phyloP scores from a whole-genome alignment of 1,140 invertebrate genomes.

The Drosophila sturtevanti region DNA sequence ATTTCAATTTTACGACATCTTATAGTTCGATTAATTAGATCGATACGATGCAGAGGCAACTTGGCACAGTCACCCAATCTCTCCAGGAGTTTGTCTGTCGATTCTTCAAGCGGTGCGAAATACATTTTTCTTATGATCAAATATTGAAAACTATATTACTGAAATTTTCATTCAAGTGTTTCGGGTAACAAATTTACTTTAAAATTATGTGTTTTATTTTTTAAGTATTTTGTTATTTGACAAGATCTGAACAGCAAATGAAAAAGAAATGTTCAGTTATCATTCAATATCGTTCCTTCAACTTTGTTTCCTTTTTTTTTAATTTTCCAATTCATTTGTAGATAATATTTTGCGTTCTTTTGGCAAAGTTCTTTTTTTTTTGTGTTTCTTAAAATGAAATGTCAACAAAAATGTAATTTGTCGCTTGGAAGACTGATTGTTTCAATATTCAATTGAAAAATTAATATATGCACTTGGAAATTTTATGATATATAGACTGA shows the following conservation, averaged over 20 bases:
- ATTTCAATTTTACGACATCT: constrained; percentile 45
- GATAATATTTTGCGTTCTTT: too few relatives aligned
- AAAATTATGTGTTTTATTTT: too few relatives aligned
- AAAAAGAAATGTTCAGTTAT: neutral
- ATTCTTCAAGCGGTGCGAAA: neutral
- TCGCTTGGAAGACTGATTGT: too few relatives aligned
- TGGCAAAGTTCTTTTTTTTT: too few relatives aligned
- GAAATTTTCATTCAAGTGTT: neutral
- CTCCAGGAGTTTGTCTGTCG: neutral
- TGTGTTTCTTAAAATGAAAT: too few relatives aligned
- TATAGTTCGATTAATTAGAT: constrained; percentile 33
- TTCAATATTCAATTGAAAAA: too few relatives aligned
- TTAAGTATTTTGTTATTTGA: neutral
- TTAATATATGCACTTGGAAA: too few relatives aligned
- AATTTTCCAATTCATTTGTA: too few relatives aligned
- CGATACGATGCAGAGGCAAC: constrained; percentile 39
- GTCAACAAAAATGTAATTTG: too few relatives aligned
- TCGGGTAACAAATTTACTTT: neutral
- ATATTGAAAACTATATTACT: neutral
- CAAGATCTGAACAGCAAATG: neutral
- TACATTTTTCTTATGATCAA: neutral
- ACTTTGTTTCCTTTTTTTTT: too few relatives aligned
- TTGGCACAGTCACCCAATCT: constrained; percentile 28
- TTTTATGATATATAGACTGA: too few relatives aligned
- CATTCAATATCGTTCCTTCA: too few relatives aligned